phyloP scores from a whole-genome alignment of 2,888 invertebrate genomes.

The Metopia argyrocephala region DNA sequence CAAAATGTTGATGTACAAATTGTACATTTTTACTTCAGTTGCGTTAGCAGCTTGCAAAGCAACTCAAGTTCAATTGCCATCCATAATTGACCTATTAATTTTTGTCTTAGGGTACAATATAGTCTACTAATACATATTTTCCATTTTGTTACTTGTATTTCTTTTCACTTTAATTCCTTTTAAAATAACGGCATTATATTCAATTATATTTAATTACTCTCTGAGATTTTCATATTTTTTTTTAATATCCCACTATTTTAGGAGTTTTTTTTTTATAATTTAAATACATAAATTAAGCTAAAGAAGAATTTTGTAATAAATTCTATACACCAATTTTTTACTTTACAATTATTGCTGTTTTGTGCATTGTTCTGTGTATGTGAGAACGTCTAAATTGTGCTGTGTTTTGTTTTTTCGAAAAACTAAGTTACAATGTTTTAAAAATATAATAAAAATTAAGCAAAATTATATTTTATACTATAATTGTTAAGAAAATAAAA shows the following conservation, averaged over 20 bases:
- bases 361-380: slow-evolving; percentile 37
- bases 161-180: not conserved
- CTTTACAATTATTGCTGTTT: slow-evolving; percentile 47
- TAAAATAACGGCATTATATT: slow-evolving; percentile 7
- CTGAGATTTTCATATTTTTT: slow-evolving; percentile 2
- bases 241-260: slow-evolving; percentile 25
- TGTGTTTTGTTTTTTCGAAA: slow-evolving; percentile 3
- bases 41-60: too few relatives aligned
- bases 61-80: too few relatives aligned
- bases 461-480: not conserved
- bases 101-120: too few relatives aligned
- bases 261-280: slow-evolving; percentile 20
- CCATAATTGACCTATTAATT: too few relatives aligned
- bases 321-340: slow-evolving; percentile 40
- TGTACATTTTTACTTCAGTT: too few relatives aligned
- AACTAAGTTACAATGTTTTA: slow-evolving; percentile 1
- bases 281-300: not conserved
- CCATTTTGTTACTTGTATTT: not conserved
- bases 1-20: too few relatives aligned
- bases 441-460: not conserved
- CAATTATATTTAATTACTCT: not conserved
- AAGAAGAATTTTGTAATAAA: slow-evolving; percentile 17
- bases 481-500: slow-evolving; percentile 5
- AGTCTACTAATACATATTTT: too few relatives aligned
- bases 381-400: slow-evolving; percentile 34